Evolutionary conservation across 2,797 vertebrate genomes (phyloP), one percentile per base, ranked within the genome.

Genomic region (Lagodon rhomboides): DNA sequence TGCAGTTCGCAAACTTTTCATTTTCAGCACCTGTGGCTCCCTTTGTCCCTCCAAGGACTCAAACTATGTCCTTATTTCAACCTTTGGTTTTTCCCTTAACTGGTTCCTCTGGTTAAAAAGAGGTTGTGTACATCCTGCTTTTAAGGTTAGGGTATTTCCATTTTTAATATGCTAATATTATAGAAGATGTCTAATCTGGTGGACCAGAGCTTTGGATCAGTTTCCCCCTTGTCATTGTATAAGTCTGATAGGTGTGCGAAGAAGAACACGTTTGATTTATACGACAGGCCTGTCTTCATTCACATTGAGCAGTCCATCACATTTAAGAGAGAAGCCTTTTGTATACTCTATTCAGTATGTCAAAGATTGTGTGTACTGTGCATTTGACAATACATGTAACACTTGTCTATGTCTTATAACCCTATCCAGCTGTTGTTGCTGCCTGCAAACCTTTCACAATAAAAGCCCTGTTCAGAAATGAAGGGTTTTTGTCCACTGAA

Each of bases 1-100:
- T 53, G 51, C 61, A 70, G 46, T 77, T 76, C 76, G 60, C 27
- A 53, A 53, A 51, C 43, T 63, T 55, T 61, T 60, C 6, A 43
- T 75, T 82, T 64, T 3, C 34, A 43, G 34, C 62, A 68, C 63
- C 53, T 44, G 38, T 83, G 53, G 85, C 83, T 75, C 68, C 59
- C 46, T 51, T 66, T 5, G 1, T 34, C 73, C n/a, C 30, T 65
- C 17, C n/a, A 5, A 9, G 17, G 41, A 30, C 49, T 59, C 0
- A 3, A 22, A 30, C 5, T 16, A 16, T 66, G 56, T 60, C 75
- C 80, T 51, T 17, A 46, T 73, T 75, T 67, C 76, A 74, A 54
- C 63, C 60, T 10, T 38, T 38, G 34, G 34, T 7, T 18, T 0
- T 43, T 30, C 13, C 23, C 41, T 58, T 23, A 59, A 62, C 4